phyloP scores from a whole-genome alignment of 1,140 invertebrate genomes.

The Penaeus vannamei region DNA sequence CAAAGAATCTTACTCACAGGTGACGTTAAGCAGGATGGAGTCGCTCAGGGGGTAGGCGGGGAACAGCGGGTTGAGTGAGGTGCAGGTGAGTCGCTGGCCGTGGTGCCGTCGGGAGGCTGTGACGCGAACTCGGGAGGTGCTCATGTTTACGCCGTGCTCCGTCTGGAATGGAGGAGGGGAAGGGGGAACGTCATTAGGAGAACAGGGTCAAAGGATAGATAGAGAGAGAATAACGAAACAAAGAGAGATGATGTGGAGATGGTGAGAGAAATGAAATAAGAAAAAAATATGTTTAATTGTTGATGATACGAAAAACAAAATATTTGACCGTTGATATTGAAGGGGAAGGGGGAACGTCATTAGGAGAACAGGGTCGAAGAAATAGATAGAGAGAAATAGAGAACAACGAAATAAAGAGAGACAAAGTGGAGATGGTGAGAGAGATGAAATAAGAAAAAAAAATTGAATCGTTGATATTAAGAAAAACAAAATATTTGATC shows the following conservation, averaged over 20 bases:
- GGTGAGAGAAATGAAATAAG: neutral
- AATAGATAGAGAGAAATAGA: neutral
- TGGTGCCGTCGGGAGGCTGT: constrained; percentile 36
- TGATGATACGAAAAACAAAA: no score
- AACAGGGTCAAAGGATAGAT: neutral
- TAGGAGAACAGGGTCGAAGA: neutral
- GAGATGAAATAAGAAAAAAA: no score
- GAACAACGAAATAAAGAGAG: neutral
- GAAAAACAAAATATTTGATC: no score
- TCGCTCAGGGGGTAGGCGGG: constrained; percentile 29
- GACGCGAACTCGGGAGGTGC: constrained; percentile 27
- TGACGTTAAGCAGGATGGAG: constrained; percentile 48
- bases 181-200: neutral
- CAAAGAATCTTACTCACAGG: neutral
- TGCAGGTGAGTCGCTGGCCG: constrained; percentile 40
- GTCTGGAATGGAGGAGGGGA: neutral
- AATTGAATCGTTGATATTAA: no score
- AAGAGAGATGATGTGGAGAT: neutral
- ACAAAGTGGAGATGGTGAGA: neutral
- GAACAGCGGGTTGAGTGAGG: constrained; percentile 37
- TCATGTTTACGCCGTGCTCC: constrained; percentile 42
- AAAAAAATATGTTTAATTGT: no score
- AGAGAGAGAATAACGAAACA: neutral
- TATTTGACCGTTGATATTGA: no score
- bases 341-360: neutral